Evolutionary conservation across 1,140 invertebrate species (phyloP).

Genomic region (Dendroctonus ponderosae): DNA sequence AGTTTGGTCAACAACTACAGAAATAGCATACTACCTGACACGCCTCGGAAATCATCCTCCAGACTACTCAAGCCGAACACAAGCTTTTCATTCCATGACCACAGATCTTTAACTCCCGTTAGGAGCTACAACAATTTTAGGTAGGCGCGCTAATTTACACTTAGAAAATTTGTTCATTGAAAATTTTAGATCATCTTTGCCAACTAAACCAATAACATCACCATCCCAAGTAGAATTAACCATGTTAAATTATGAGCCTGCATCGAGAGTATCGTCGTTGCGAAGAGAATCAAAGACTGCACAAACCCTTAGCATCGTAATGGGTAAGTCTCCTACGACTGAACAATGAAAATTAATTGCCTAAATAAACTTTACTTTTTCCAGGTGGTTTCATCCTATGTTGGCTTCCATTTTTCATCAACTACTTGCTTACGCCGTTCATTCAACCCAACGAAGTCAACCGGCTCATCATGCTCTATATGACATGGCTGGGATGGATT

Average conservation of each 20-base stretch:
- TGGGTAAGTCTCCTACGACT: constrained; percentile 56
- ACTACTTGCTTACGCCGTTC: constrained; percentile 80
- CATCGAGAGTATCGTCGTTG: constrained; percentile 62
- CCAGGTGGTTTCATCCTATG: constrained; percentile 78
- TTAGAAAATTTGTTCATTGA: neutral
- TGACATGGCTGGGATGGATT: constrained; percentile 91
- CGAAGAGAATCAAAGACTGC: constrained; percentile 82
- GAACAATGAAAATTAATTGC: neutral
- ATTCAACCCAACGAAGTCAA: constrained; percentile 57
- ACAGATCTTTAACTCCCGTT: constrained; percentile 35
- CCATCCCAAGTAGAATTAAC: constrained; percentile 43
- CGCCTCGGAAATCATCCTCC: constrained; percentile 15
- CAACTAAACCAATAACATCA: constrained; percentile 37
- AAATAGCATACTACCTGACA: constrained; percentile 15
- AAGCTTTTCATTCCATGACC: constrained; percentile 42
- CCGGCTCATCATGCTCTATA: constrained; percentile 68
- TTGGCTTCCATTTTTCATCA: constrained; percentile 86
- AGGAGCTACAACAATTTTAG: constrained; percentile 35
- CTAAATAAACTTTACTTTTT: constrained; percentile 7
- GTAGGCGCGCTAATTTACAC: constrained; percentile 1
- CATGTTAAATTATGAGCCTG: constrained; percentile 46
- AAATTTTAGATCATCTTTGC: constrained; percentile 40
- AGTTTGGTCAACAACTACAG: constrained; percentile 3
- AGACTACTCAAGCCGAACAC: constrained; percentile 32
- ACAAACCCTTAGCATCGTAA: constrained; percentile 86